These are phyloP conservation scores for Taurulus bubalis DNA, from an alignment of 2,113 vertebrate genomes.

Conservation along the genomic window DNA sequence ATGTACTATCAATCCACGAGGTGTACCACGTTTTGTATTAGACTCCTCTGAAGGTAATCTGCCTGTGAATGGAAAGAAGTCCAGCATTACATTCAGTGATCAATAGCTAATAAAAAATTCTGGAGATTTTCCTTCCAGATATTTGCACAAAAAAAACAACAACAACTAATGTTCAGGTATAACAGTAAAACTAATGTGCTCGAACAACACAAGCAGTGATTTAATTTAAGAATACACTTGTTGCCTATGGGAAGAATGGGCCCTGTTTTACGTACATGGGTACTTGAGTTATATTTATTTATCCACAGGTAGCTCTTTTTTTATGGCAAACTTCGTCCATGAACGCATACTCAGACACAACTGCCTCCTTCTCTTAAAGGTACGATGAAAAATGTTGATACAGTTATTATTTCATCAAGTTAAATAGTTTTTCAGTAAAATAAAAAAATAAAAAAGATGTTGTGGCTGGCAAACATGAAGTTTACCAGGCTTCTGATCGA, in stretches of 20 bases:
- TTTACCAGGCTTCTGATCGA: too few species aligned
- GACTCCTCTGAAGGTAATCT: neutral
- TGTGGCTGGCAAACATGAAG: too few species aligned
- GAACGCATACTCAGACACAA: neutral
- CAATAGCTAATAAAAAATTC: neutral
- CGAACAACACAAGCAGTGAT: neutral
- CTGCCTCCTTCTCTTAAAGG: neutral
- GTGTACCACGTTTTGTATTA: neutral
- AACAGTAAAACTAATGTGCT: neutral
- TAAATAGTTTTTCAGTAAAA: too few species aligned
- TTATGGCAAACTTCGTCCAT: too few species aligned
- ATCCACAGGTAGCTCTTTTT: neutral
- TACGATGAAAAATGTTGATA: too few species aligned
- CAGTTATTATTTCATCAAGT: too few species aligned
- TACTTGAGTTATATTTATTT: neutral
- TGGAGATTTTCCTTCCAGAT: slow-evolving; percentile 2
- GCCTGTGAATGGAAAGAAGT: neutral
- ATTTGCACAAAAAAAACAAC: slow-evolving; percentile 8
- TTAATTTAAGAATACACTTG: neutral
- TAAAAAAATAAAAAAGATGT: too few species aligned
- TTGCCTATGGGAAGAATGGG: neutral
- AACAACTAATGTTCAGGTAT: neutral
- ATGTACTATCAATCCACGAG: neutral
- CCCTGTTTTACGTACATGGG: neutral
- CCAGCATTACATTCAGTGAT: neutral